These are phyloP conservation scores for Eremobia ochroleuca DNA, from an alignment of 2,888 invertebrate species.

Conservation along the genomic window DNA sequence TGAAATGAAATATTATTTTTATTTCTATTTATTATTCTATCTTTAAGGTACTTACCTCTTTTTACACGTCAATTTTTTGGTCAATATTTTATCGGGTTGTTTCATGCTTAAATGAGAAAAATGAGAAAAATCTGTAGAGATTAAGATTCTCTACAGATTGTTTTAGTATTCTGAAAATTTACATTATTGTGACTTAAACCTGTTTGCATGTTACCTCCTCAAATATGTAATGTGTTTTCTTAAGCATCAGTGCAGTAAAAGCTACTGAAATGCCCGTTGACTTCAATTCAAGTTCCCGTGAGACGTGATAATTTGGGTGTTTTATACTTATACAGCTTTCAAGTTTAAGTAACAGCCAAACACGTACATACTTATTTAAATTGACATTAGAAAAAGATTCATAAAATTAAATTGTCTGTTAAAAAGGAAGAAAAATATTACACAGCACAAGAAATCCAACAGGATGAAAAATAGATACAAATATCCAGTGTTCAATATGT, in stretches of 20 bases:
- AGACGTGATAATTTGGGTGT: background rate
- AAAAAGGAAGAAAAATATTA: background rate
- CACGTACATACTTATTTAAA: background rate
- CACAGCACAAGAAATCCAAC: background rate
- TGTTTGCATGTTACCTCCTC: too few relatives aligned
- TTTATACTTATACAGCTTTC: background rate
- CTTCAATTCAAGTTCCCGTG: background rate
- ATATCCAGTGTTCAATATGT: background rate
- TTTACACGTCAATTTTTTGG: background rate
- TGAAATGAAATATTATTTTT: background rate
- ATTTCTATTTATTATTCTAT: background rate
- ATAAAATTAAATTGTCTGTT: background rate
- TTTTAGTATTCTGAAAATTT: too few relatives aligned
- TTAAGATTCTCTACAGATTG: too few relatives aligned
- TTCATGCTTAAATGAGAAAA: too few relatives aligned
- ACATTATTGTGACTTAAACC: too few relatives aligned
- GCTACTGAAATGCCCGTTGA: background rate
- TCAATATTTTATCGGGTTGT: background rate
- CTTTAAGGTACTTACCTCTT: too few relatives aligned
- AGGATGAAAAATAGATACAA: background rate
- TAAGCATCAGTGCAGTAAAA: conserved; percentile 1
- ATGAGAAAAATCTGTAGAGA: too few relatives aligned
- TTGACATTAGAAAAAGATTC: background rate
- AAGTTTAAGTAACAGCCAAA: background rate
- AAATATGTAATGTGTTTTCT: background rate